Base-by-base conservation (phyloP, 2,888 invertebrate genomes). In the Heliconius cydno region DNA sequence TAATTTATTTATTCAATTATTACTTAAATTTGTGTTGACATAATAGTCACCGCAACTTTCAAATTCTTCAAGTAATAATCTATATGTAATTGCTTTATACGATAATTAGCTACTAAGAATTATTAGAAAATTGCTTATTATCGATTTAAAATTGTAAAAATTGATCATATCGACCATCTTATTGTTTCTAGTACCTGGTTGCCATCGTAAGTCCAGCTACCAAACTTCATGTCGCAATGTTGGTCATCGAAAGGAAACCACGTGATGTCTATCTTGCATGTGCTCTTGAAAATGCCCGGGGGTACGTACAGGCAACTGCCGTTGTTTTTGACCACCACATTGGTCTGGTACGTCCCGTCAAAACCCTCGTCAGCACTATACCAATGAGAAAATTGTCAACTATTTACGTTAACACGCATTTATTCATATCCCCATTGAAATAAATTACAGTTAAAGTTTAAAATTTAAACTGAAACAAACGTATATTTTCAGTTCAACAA, bases 171-270 rank as follows among this genome's bases (percentile, higher is more conserved):
- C 30, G 41, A 60, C 57, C 22, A 60, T 41, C 60, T n/a, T 60
- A 67, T 57, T 57, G 52, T 19, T 57, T 52, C 30, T 74, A 78
- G 76, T 97, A 98, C 98, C 98, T 98, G 98, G 96, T 97, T 97
- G 96, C 99, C 99, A 95, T 98, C 98, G 96, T 99, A 99, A 92
- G 99, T 99, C 99, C 99, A 99, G 96, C 99, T 99, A 96, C 99
- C 99, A 95, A 99, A 99, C 97, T 99, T 99, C 98, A 99, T 98
- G 96, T 98, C 98, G 96, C 99, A 99, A 96, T 98, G 97, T 97
- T 99, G 99, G 96, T 99, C 99, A 96, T 99, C 99, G 96, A 99
- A 99, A 95, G 99, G 99, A 97, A 99, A 99, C 99, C 99, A 99
- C 95, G 99, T 99, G 97, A 99, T 99, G 97, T 99, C 99, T 96